Base-by-base conservation (phyloP, 2,113 vertebrate genomes). In the Argyrosomus japonicus region DNA sequence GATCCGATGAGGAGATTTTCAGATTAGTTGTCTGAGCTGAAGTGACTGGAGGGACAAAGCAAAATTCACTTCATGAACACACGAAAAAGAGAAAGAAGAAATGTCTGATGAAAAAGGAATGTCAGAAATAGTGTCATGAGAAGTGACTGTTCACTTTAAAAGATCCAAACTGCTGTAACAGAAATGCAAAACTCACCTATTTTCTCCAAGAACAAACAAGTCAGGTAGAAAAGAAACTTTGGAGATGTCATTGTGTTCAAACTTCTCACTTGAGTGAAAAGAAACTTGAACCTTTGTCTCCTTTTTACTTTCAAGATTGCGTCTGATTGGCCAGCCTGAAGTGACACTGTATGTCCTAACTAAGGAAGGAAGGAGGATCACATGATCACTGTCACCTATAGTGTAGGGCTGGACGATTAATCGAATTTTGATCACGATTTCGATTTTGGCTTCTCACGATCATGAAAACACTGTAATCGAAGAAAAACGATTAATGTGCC, bases 101-200 rank as follows among this genome's bases (percentile, higher is more conserved):
- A 36, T 36, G 32, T 36, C 32, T 36, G 32, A 36, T 36, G 32
- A 36, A 36, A 36, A 36, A 36, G 32, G 32, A 36, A 36, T 36
- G 6, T 36, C 32, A 36, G 32, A 36, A 36, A 36, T 36, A 8
- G 8, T 36, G 32, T 36, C 32, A 36, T 7, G 6, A 36, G 32
- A 25, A 48, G 17, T 68, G 25, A 50, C 9, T 15, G 6, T 18
- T 11, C 45, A 3, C 4, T 32, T 7, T 27, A 13, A 51, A 21
- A 68, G 17, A 54, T 15, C 8, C 1, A 17, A 54, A 23, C 1
- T 32, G 10, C 6, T 67, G 23, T 3, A 7, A 14, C 1, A 75
- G 68, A 82, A 62, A 45, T 7, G 1, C 15, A 23, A 85, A 36
- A 36, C 77, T 75, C 43, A 85, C 51, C 51, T 53, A 53, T 53